Conservation (phyloP, 37 sponge, comb jelly and placozoan genomes). For the Diacarnus erythraeanus region DNA sequence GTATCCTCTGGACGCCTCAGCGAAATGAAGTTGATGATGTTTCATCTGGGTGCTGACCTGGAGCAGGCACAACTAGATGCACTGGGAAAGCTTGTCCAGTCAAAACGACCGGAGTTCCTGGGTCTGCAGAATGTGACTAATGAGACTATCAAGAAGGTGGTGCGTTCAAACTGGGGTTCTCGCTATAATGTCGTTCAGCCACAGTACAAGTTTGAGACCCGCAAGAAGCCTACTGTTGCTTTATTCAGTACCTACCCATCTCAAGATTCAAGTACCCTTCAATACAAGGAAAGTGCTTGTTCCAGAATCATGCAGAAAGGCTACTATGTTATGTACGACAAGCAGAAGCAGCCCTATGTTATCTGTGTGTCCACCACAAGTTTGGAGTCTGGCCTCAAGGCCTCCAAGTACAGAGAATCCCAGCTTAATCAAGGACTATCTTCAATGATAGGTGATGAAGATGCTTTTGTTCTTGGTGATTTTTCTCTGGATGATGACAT, state of each 20-base stretch:
- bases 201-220: constrained; percentile 55
- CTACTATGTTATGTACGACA: constrained; percentile 72
- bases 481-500: constrained; percentile 33
- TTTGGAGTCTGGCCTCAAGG: constrained; percentile 34
- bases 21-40: constrained; percentile 73
- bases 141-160: constrained; percentile 56
- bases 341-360: constrained; percentile 51
- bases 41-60: constrained; percentile 26
- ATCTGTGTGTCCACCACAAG: constrained; percentile 51
- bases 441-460: constrained; percentile 29
- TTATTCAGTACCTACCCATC: constrained; percentile 69
- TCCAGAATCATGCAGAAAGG: constrained; percentile 31
- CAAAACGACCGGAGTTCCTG: constrained; percentile 70
- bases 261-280: constrained; percentile 1
- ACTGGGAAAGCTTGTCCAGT: constrained; percentile 55
- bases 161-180: constrained; percentile 46
- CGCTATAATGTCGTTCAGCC: constrained; percentile 55
- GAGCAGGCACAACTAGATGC: constrained; percentile 51
- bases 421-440: constrained; percentile 63
- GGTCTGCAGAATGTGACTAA: constrained; percentile 66
- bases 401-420: constrained; percentile 42
- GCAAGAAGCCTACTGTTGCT: constrained; percentile 61
- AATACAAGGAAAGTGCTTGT: constrained; percentile 37
- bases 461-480: constrained; percentile 58
- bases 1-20: too few relatives aligned